Percentiles rank a stretch among this genome's conserved stretches.
phyloP scores from a whole-genome alignment of 2,113 vertebrate genomes.

The Trichechus manatus region DNA sequence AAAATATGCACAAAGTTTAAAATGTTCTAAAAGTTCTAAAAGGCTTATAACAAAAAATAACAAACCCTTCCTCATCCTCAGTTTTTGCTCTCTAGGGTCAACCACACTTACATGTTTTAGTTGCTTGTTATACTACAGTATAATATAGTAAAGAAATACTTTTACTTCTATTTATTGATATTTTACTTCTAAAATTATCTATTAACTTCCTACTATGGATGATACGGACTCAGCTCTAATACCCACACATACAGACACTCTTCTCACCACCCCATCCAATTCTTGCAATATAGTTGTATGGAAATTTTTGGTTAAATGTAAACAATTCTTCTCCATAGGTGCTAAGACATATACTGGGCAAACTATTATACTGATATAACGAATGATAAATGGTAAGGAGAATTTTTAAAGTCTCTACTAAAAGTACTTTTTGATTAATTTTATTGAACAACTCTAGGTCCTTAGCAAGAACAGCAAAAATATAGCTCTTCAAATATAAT shows the following conservation, averaged over 20 bases:
- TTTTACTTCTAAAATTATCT: conserved; percentile 32
- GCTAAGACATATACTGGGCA: conserved; percentile 12
- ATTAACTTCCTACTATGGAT: background rate
- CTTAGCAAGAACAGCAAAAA: conserved; percentile 37
- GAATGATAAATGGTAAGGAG: background rate
- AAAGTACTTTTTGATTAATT: conserved; percentile 37
- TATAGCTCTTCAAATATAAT: conserved; percentile 23
- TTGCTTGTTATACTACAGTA: background rate
- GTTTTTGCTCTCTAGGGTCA: conserved; percentile 12
- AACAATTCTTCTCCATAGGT: background rate
- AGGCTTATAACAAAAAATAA: background rate
- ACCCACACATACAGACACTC: background rate
- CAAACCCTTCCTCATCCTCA: conserved; percentile 10
- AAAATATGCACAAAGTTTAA: background rate
- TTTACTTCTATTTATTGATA: conserved; percentile 44
- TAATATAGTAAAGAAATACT: background rate
- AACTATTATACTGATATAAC: background rate
- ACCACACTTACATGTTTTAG: conserved; percentile 12
- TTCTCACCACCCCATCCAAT: background rate
- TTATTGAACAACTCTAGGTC: conserved; percentile 33
- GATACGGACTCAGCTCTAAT: background rate
- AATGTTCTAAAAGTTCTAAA: conserved; percentile 13
- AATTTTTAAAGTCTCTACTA: background rate
- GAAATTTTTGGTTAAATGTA: conserved; percentile 37
- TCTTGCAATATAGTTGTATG: conserved; percentile 41